Base-by-base conservation (phyloP, 2,113 vertebrate genomes). In the Stigmatopora argus region DNA sequence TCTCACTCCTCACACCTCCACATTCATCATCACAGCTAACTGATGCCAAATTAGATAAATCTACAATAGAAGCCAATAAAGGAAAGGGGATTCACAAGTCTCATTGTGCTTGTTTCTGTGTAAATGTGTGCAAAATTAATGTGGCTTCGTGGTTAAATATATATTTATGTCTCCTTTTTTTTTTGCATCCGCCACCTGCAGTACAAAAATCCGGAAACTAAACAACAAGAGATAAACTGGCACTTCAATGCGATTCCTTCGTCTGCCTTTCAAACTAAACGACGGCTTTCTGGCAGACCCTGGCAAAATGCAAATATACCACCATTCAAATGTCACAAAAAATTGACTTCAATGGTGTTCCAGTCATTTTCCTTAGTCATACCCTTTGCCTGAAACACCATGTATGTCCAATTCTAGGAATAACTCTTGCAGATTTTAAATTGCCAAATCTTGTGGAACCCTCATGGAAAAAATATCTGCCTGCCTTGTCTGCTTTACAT, bases 241-340 rank as follows among this genome's bases (percentile, higher is more conserved):
- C 76, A 81, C 71, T 78, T 80, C 63, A 78, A 83, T 71, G 66
- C 21, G 71, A 52, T 62, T 67, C 65, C 56, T 26, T 67, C 56
- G 61, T 62, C 62, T 80, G 74, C 72, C 67, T 76, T 73, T 81
- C 79, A 72, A 41, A 34, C 26, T n/a, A 70, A 82, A 66, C 52
- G 56, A 70, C 71, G 63, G 62, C 31, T 74, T 53, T 47, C 67
- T 51, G 59, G 34, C 34, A 64, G 69, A 79, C 69, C 62, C 58
- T 80, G 80, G 74, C 82, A 84, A 78, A 62, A 83, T 83, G 77
- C 80, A 87, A 87, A 83, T 84, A 68, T 10, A 63, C 23, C 78
- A 67, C 69, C 68, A 80, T 87, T 85, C 77, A 86, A 47, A 83
- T 66, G 80, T 84, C 70, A 77, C 65, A 55, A 46, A 61, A 64